Evolutionary conservation across 2,797 vertebrate species (phyloP), one percentile per base, ranked within the genome.

Genomic region (Ptychadena robeensis): DNA sequence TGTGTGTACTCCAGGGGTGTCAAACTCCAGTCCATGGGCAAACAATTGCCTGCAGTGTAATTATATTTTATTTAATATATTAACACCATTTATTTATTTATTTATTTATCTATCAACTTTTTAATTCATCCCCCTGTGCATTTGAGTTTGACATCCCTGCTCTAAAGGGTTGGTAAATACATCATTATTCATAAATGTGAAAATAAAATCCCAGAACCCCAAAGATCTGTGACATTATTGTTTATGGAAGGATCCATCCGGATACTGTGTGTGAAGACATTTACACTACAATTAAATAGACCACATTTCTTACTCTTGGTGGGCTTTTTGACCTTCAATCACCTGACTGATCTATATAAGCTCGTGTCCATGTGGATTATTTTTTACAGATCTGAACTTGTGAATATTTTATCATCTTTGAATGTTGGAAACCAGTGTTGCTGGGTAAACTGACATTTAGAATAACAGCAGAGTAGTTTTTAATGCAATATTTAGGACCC

Each of bases 401-500:
- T 81, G 32, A 82, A 82, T 82, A 82, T 82, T 82, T 74, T 74
- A 74, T 82, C 10, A 82, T 57, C 35, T 59, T 73, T 31, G 6
- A 28, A 57, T 48, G 14, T 25, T 34, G 25, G 35, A 66, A 48
- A 22, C 12, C 22, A 12, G 31, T 65, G 30, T 30, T 44, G n/a
- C 28, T 12, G n/a, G 38, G 30, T 53, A 73, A 81, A 66, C 30
- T 73, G 70, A 73, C 59, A 81, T 81, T 73, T 81, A 53, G 25
- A 35, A 34, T 27, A 22, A 32, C 10, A n/a, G n/a, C n/a, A n/a
- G n/a, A n/a, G n/a, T 22, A 34, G 22, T 11, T 61, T 70, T 53
- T 71, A n/a, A 70, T 71, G 12, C 34, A 68, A 71, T 80, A 59
- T 70, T 57, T 69, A 59, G 40, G 9, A 15, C 77, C 48, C 7